Base-by-base conservation (phyloP, 2,113 vertebrate species). In the Nannobrachium achirus region DNA sequence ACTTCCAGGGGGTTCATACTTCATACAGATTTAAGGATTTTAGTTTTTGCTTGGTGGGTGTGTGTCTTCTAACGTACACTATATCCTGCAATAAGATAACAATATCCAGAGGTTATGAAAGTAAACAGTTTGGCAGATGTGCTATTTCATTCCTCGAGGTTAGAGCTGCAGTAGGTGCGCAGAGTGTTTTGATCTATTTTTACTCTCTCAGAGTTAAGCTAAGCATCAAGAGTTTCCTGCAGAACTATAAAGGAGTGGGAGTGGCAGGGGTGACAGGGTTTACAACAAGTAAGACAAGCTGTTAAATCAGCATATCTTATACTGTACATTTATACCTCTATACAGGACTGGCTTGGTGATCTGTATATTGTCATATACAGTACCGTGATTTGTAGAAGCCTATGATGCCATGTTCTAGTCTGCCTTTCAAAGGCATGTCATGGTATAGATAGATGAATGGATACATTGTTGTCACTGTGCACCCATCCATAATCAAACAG, bases 11-110 rank as follows among this genome's bases (percentile, higher is more conserved):
- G 41, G 62, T 68, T 74, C 55, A 61, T 16, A 20, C 14, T 73
- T 44, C 20, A 71, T 63, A 56, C 38, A 72, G 38, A 53, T 33
- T 4, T 33, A 33, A 64, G 8, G 56, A 2, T 9, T 15, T 18
- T 3, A 1, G 25, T 33, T 48, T 44, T 66, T 13, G 8, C 51
- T 45, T 3, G 4, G 60, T 33, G 64, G 45, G 1, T 10, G 13
- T 10, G 1, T 10, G 10, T 14, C 25, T 56, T 4, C 5, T 11
- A 16, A 8, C 42, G 57, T 1, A 3, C 69, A 46, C 56, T 75
- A 80, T 58, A 58, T 66, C 59, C 56, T 72, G 69, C 56, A 55
- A 38, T n/a, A 19, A 10, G 16, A 19, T 52, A 64, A 33, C 25
- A 33, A 15, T 38, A 46, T 19, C 10, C 19, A 45, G 15, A 8